Evolutionary conservation across 2,888 invertebrate genomes (phyloP), one percentile per base, ranked within the genome.

Genomic region (Megastigmus dorsalis): DNA sequence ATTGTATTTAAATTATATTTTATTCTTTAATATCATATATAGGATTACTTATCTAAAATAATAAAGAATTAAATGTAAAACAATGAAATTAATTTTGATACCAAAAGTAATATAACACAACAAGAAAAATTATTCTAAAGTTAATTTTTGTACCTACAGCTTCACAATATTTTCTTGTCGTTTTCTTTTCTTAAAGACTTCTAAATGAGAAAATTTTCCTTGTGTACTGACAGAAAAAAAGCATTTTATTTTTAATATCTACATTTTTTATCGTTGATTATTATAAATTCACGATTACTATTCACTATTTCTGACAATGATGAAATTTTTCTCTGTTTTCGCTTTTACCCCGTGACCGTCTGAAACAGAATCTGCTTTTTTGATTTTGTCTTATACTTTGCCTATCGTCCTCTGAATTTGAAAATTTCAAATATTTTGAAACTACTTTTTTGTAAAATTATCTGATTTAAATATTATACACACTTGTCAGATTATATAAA

Each of bases 331-430:
- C 50, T 69, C 59, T 13, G n/a, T 60, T 50, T 36, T 28, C 20
- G 28, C 38, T 52, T 54, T 10, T 1, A 26, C 15, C 20, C 20
- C 28, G n/a, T 41, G 33, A 52, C 15, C 30, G 41, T 36, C 36
- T 15, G 23, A 41, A 52, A 30, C 52, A 30, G 26, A 69, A 38
- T 50, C 10, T 50, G 69, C 60, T 52, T 63, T 71, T 62, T 65
- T 60, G 41, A 76, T 74, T 76, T 28, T 66, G 48, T 73, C 70
- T 57, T 62, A 15, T 33, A 55, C 50, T 67, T 50, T 26, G 13
- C 67, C 66, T 57, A 38, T 76, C 76, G 75, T 72, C 74, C 71
- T 76, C 69, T 72, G 73, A n/a, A n/a, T n/a, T n/a, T 65, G 74
- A 18, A 33, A 10, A 6, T 55, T 69, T 69, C n/a, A 52, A 33